Evolutionary conservation across 2,888 invertebrate species (phyloP).

Genomic region (Asteroscopus sphinx): DNA sequence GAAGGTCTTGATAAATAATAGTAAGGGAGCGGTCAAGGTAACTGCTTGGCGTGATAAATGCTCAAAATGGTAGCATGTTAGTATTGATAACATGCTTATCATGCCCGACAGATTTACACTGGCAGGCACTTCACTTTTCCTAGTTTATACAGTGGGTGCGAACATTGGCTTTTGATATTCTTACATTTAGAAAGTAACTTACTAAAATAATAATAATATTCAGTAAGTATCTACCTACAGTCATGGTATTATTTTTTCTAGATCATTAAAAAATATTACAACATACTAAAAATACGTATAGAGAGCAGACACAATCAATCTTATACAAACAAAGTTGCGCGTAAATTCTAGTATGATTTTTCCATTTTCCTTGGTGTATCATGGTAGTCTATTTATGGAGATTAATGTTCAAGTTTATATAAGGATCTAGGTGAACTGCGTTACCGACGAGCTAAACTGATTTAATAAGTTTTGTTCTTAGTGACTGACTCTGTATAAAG

Average conservation of each 20-base stretch:
- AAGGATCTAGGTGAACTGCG: constrained; percentile 4
- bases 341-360: constrained; percentile 30
- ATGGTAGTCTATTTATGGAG: constrained; percentile 57
- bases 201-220: too few relatives aligned
- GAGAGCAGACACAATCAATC: too few relatives aligned
- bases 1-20: constrained; percentile 60
- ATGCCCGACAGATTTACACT: constrained; percentile 31
- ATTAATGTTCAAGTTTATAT: constrained; percentile 2
- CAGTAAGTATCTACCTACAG: too few relatives aligned
- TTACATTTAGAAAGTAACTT: too few relatives aligned
- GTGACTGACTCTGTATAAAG: background rate
- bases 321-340: background rate
- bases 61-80: constrained; percentile 8
- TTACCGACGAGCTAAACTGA: background rate
- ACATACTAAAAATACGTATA: too few relatives aligned
- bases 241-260: too few relatives aligned
- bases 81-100: constrained; percentile 53
- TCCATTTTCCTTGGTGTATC: constrained; percentile 52
- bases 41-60: constrained; percentile 39
- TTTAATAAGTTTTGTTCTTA: too few relatives aligned
- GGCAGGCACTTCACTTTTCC: constrained; percentile 22
- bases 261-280: too few relatives aligned
- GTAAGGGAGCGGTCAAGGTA: constrained; percentile 64
- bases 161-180: constrained; percentile 9
- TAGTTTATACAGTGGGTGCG: constrained; percentile 7